A percentile compares a stretch with the other conserved stretches of the same genome.
Conservation (phyloP, 2,888 invertebrate genomes). For the Lasioglossum leucozonium region DNA sequence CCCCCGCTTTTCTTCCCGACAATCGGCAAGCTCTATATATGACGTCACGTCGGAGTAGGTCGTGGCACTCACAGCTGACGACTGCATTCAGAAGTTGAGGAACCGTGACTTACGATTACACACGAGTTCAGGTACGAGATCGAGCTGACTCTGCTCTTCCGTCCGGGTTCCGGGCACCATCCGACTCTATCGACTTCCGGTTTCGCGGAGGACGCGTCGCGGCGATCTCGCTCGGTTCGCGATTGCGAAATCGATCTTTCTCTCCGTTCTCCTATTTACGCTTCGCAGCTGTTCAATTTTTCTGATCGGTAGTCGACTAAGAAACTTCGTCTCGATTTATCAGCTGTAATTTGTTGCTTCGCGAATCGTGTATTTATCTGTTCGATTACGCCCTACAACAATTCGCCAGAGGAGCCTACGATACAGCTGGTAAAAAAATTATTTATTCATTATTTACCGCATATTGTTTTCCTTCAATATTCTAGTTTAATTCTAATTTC, state of each 20-base stretch:
- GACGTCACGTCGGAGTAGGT: conserved; percentile 82
- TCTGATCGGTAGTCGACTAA: not conserved
- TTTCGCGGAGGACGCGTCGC: not conserved
- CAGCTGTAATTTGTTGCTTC: not conserved
- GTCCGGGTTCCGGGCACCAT: not conserved
- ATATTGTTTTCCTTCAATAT: not conserved
- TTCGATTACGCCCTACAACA: fast-evolving
- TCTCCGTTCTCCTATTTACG: not conserved
- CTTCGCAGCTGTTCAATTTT: not conserved
- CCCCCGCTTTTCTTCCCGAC: conserved; percentile 72
- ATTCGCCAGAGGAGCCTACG: not conserved
- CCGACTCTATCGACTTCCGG: not conserved
- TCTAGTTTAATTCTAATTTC: too few species aligned
- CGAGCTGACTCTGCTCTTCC: conserved; percentile 19
- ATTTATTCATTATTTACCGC: not conserved
- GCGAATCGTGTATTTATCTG: not conserved
- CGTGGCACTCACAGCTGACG: conserved; percentile 79
- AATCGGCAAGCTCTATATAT: conserved; percentile 78
- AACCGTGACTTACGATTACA: conserved; percentile 66
- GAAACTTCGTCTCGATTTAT: too few species aligned
- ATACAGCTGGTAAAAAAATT: not conserved
- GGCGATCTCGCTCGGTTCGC: not conserved
- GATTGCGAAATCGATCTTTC: not conserved
- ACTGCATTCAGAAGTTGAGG: conserved; percentile 77
- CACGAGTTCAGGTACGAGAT: conserved; percentile 65